Evolutionary conservation across 1,140 invertebrate genomes (phyloP).

Genomic region (Periplaneta americana): DNA sequence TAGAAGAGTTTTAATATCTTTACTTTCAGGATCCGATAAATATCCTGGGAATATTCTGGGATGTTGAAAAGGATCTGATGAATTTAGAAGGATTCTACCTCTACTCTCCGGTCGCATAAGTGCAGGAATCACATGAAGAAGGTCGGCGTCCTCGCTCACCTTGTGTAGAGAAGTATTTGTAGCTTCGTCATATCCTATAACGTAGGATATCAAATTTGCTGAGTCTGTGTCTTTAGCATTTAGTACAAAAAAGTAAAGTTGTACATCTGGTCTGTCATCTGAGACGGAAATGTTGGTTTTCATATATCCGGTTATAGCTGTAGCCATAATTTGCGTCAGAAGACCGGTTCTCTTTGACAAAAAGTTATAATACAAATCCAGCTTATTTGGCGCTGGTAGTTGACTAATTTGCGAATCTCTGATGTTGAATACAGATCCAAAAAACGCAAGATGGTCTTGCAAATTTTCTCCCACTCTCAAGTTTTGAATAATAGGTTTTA

Average conservation of each 20-base stretch:
- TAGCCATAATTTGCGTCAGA: constrained; percentile 42
- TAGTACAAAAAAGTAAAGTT: constrained; percentile 50
- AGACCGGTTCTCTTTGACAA: constrained; percentile 38
- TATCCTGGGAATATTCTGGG: constrained; percentile 91
- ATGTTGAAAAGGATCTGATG: constrained; percentile 73
- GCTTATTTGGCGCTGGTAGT: constrained; percentile 22
- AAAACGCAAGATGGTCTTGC: constrained; percentile 66
- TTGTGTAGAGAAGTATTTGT: constrained; percentile 1
- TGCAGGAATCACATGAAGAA: constrained; percentile 46
- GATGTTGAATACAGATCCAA: constrained; percentile 50
- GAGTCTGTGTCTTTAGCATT: neutral
- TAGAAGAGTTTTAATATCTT: constrained; percentile 67
- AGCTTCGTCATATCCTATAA: constrained; percentile 15
- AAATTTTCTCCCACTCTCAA: too few species aligned
- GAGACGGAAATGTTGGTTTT: constrained; percentile 42
- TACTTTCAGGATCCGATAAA: constrained; percentile 71
- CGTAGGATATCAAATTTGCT: constrained; percentile 14
- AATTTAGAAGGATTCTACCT: too few species aligned
- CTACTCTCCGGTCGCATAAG: constrained; percentile 67
- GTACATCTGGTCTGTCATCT: constrained; percentile 59
- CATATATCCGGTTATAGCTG: constrained; percentile 45
- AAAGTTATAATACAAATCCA: constrained; percentile 35
- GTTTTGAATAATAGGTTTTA: too few species aligned
- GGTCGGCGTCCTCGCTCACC: constrained; percentile 21
- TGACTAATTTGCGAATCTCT: constrained; percentile 30